Evolutionary conservation across 2,888 invertebrate genomes (phyloP).

Genomic region (Cheilosia pagana): DNA sequence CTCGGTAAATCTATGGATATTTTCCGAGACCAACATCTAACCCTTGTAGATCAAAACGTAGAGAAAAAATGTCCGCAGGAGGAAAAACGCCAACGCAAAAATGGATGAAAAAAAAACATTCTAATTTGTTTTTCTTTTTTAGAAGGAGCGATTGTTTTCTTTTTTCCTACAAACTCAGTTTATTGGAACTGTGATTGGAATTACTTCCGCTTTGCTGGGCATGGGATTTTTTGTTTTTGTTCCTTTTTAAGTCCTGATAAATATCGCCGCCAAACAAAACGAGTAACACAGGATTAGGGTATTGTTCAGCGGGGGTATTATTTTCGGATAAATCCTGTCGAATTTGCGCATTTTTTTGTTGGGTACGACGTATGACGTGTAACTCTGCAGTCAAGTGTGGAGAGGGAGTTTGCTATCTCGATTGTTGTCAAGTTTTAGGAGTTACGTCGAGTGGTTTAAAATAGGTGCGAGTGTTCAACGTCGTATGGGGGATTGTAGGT

Average conservation of each 20-base stretch:
- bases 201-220: slow-evolving; percentile 52
- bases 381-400: slow-evolving; percentile 1
- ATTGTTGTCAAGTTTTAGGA: neutral
- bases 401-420: neutral
- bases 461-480: too few species aligned
- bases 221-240: slow-evolving; percentile 1
- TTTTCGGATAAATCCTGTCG: slow-evolving; percentile 25
- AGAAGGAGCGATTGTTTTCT: neutral
- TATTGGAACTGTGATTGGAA: slow-evolving; percentile 31
- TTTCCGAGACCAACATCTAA: neutral
- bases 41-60: neutral
- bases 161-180: slow-evolving; percentile 6
- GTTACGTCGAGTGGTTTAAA: neutral
- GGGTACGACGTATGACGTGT: neutral
- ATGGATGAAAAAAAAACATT: neutral
- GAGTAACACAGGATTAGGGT: slow-evolving; percentile 29
- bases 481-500: too few species aligned
- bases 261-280: slow-evolving; percentile 54
- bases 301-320: slow-evolving; percentile 37
- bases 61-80: neutral
- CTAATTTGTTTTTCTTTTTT: neutral
- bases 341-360: slow-evolving; percentile 24
- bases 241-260: slow-evolving; percentile 14
- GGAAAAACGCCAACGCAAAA: slow-evolving; percentile 20
- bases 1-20: neutral